Conservation (phyloP, 2,113 vertebrate genomes). For the Ammodytes dubius region DNA sequence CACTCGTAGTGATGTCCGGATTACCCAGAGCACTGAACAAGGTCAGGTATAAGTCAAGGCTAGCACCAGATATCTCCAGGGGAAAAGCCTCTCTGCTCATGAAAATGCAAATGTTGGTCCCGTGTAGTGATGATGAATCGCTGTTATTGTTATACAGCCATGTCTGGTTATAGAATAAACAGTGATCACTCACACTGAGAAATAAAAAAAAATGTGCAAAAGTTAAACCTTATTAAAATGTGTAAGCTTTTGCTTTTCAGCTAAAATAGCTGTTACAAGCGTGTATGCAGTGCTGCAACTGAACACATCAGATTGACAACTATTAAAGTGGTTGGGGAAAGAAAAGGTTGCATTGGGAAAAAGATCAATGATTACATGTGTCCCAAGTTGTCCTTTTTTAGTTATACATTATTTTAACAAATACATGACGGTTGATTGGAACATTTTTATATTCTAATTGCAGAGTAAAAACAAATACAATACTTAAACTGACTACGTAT, state of each 20-base stretch:
- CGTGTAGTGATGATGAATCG: constrained; percentile 45
- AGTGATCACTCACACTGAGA: constrained; percentile 6
- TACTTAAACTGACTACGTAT: background rate
- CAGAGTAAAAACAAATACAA: constrained; percentile 20
- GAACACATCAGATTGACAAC: too few species aligned
- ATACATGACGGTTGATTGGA: too few species aligned
- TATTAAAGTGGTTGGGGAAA: too few species aligned
- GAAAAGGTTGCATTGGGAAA: too few species aligned
- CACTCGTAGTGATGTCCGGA: constrained; percentile 25
- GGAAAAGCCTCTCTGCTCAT: constrained; percentile 39
- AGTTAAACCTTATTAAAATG: too few species aligned
- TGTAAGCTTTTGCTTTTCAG: too few species aligned
- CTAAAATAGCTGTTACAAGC: too few species aligned
- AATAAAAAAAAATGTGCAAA: background rate
- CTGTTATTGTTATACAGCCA: constrained; percentile 45
- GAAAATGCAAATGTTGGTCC: constrained; percentile 59
- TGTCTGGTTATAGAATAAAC: constrained; percentile 25
- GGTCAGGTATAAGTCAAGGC: constrained; percentile 60
- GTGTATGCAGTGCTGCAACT: too few species aligned
- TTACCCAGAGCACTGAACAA: constrained; percentile 49
- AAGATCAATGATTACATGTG: too few species aligned
- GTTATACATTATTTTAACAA: too few species aligned
- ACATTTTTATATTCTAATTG: background rate
- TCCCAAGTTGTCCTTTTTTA: too few species aligned
- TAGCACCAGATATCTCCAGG: constrained; percentile 5